Evolutionary conservation across 2,113 vertebrate species (phyloP), one percentile per base, ranked within the genome.

Genomic region (Acanthochromis polyacanthus): DNA sequence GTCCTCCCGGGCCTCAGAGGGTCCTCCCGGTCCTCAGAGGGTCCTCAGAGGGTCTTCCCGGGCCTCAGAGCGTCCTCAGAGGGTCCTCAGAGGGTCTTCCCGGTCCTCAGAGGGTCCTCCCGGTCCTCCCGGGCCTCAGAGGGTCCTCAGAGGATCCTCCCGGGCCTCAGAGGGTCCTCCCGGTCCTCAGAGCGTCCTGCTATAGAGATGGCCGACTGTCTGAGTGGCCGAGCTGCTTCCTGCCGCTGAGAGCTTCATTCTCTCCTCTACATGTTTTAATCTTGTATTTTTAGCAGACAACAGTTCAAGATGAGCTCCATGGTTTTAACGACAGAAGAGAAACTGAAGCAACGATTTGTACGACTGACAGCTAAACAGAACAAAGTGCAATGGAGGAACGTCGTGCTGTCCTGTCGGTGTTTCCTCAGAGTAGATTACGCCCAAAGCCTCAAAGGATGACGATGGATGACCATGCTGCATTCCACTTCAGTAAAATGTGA

Each of bases 301-400:
- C 63, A 60, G 66, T 73, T 46, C 22, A 15, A 72, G 19, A 50
- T n/a, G 28, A 62, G 12, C 43, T 66, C 30, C 38, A 28, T 22
- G 43, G 75, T 79, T 84, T 83, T 15, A 14, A 15, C 40, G 56
- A 32, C 60, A 64, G 40, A 53, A 60, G 56, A 19, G 16, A 16
- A 71, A 71, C 5, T 40, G 10, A 59, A 62, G 40, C 7, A 4
- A 15, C 9, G 10, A 71, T 61, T 53, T 80, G 40, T 61, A 51
- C 53, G 67, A 66, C 77, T 81, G 82, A 85, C 71, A 64, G 7
- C 16, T 60, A 51, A 48, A 28, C 43, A 3, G 30, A 22, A 69
- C 43, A 28, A 68, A 66, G 85, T 89, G 88, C 87, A 89, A 90
- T 88, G 86, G 71, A 53, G 78, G 68, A 76, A 60, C 45, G 76